Conservation (phyloP, 2,113 vertebrate species). For the Patagioenas fasciata region DNA sequence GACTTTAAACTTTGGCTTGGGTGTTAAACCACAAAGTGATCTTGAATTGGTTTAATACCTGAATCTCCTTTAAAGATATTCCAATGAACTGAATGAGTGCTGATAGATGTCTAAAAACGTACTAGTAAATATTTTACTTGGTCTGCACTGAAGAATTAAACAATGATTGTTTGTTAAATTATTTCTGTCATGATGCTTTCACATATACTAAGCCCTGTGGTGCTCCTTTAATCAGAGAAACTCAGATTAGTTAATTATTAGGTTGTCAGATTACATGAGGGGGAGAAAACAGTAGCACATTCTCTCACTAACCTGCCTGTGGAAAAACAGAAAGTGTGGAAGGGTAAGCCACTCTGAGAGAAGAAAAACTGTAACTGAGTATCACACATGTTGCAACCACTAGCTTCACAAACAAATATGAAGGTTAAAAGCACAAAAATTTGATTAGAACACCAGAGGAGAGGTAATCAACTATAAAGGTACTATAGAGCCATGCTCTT, state of each 20-base stretch:
- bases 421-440: not conserved
- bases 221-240: not conserved
- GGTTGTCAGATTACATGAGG: not conserved
- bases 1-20: not conserved
- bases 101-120: not conserved
- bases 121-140: constrained; percentile 37
- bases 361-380: not conserved
- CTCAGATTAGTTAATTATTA: constrained; percentile 8
- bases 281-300: not conserved
- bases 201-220: not conserved
- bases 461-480: not conserved
- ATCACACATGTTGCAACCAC: not conserved
- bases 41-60: not conserved
- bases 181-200: not conserved
- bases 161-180: not conserved
- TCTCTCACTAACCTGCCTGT: not conserved
- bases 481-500: not conserved
- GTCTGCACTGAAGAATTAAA: not conserved
- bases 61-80: not conserved
- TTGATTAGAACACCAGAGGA: not conserved
- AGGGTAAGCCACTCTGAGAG: not conserved
- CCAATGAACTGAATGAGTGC: not conserved
- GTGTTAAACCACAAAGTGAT: not conserved
- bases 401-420: not conserved
- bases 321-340: not conserved